phyloP scores from a whole-genome alignment of 2,888 invertebrate species.

The Elysia crispata region DNA sequence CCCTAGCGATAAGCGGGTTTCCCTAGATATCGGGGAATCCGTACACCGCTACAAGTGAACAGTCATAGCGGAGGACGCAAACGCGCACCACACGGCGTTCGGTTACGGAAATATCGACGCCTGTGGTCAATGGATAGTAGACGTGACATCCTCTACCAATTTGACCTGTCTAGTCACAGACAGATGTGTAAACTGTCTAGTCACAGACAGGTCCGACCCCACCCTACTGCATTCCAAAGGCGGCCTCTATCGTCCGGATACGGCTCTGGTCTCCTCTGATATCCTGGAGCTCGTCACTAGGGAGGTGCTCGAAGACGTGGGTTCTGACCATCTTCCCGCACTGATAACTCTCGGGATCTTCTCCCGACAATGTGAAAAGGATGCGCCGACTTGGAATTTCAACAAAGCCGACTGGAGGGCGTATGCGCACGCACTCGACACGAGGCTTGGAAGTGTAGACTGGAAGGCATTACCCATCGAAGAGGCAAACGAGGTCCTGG shows the following conservation, averaged over 20 bases:
- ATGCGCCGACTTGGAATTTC: too few relatives aligned
- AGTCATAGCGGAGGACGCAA: background rate
- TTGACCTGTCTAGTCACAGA: too few relatives aligned
- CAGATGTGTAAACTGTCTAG: too few relatives aligned
- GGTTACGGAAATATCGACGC: background rate
- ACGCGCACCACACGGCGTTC: background rate
- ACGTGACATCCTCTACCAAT: too few relatives aligned
- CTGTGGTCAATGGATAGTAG: background rate
- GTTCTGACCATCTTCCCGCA: background rate
- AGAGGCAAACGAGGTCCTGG: too few relatives aligned
- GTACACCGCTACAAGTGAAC: background rate
- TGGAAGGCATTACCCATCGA: too few relatives aligned
- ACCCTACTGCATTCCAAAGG: background rate
- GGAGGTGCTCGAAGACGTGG: background rate
- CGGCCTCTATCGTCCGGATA: background rate
- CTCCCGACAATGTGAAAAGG: too few relatives aligned
- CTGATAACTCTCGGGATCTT: background rate
- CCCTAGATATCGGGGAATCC: too few relatives aligned
- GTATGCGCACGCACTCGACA: too few relatives aligned
- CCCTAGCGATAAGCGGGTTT: too few relatives aligned
- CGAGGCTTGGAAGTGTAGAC: too few relatives aligned
- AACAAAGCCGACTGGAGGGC: too few relatives aligned
- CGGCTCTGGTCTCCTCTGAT: background rate
- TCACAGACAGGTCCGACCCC: background rate
- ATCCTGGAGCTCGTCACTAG: background rate